Base-by-base conservation (phyloP, 2,888 invertebrate species). In the Macaria notata region DNA sequence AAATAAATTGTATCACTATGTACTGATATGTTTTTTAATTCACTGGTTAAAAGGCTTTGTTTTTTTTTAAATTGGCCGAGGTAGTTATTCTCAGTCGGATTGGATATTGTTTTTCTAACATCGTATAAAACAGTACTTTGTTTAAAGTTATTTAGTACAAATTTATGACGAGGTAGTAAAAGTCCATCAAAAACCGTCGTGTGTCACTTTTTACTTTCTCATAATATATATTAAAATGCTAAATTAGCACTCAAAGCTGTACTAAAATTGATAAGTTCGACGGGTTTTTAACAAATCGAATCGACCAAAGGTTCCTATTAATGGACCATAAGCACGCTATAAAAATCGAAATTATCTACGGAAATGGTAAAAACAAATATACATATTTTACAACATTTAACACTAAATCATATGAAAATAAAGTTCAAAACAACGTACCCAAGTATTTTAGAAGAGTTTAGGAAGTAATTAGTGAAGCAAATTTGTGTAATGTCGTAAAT, bases 261-360 rank as follows among this genome's bases (percentile, higher is more conserved):
- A 55, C 51, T 55, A 52, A 59, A 62, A 52, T 53, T 54, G 64
- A 66, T 66, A 62, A 54, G 42, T 54, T 55, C 48, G 56, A 61
- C 61, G 56, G 58, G 53, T 63, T 62, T 63, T 56, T 59, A 68
- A 68, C 64, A 65, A 63, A 61, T 61, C 56, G 62, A 58, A 62
- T 62, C 59, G 57, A 38, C 49, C 51, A 9, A 49, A 59, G 50
- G 46, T 51, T 52, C 49, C 48, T 42, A 47, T 59, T 68, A 63
- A 68, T 64, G 54, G 62, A 46, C 56, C 38, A 55, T 64, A 62
- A 66, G 64, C 63, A 66, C 63, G 64, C 63, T 41, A 56, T 64
- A 56, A 56, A 61, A 63, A 64, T 55, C 48, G 41, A 46, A 60
- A 54, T 59, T 54, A 63, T 62, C 57, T 59, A 58, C 49, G 60